Evolutionary conservation across 2,797 vertebrate species (phyloP).

Genomic region (Cynodonichthys magdalenae): DNA sequence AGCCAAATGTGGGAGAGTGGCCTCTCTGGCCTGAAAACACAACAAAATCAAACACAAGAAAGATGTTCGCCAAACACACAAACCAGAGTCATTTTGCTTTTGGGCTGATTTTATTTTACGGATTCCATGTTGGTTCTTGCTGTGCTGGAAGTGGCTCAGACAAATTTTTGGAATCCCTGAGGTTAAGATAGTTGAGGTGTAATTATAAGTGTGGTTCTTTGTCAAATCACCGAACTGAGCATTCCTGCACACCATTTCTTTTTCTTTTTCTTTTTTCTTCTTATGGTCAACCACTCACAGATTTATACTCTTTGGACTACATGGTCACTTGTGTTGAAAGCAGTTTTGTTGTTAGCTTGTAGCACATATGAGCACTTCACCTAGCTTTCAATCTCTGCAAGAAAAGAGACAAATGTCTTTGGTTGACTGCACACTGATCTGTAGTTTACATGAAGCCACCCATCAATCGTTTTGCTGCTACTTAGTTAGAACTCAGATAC

Average conservation of each 20-base stretch:
- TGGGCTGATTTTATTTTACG: slow-evolving; percentile 32
- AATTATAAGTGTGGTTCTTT: slow-evolving; percentile 71
- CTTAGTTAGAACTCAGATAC: slow-evolving; percentile 33
- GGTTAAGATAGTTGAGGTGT: slow-evolving; percentile 68
- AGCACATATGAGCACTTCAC: slow-evolving; percentile 35
- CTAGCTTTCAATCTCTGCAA: neutral
- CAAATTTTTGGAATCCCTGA: slow-evolving; percentile 73
- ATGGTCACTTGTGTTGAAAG: slow-evolving; percentile 39
- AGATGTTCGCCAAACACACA: slow-evolving; percentile 39
- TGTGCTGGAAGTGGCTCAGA: slow-evolving; percentile 64
- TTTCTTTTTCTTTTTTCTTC: slow-evolving; percentile 1
- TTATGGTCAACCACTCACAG: slow-evolving; percentile 48
- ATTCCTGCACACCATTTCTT: slow-evolving; percentile 63
- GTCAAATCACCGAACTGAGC: slow-evolving; percentile 67
- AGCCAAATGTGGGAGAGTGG: slow-evolving; percentile 24
- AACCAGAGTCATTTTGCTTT: slow-evolving; percentile 32
- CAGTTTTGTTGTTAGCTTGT: slow-evolving; percentile 29
- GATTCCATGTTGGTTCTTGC: slow-evolving; percentile 54
- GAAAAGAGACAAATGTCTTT: slow-evolving; percentile 4
- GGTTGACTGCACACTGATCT: slow-evolving; percentile 6
- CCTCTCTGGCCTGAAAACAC: slow-evolving; percentile 25
- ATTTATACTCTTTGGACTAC: slow-evolving; percentile 46
- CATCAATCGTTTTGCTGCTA: neutral
- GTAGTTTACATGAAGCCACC: neutral
- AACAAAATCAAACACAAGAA: slow-evolving; percentile 31